phyloP scores from a whole-genome alignment of 1,140 invertebrate genomes.

The Drosophila eugracilis region DNA sequence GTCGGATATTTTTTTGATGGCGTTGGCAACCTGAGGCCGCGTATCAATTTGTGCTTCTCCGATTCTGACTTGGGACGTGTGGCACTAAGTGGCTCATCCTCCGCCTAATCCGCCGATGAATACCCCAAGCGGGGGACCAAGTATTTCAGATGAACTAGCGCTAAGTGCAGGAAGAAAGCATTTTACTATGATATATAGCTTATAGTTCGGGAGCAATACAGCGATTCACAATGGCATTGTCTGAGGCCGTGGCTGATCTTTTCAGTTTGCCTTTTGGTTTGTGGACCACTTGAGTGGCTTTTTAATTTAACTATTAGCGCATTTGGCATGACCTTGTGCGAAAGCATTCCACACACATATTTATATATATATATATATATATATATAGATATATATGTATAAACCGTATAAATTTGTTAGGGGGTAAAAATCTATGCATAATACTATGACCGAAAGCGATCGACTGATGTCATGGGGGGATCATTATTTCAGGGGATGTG shows the following conservation, averaged over 20 bases:
- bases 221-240: conserved; percentile 32
- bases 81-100: conserved; percentile 79
- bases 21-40: conserved; percentile 70
- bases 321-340: conserved; percentile 50
- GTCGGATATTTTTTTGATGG: conserved; percentile 36
- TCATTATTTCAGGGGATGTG: conserved; percentile 45
- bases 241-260: conserved; percentile 42
- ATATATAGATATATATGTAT: neutral
- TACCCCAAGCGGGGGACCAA: conserved; percentile 19
- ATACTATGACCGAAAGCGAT: conserved; percentile 33
- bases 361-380: neutral
- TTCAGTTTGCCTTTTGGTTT: conserved; percentile 25
- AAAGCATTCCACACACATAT: conserved; percentile 16
- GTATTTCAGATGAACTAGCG: conserved; percentile 34
- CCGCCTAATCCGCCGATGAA: conserved; percentile 36
- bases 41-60: conserved; percentile 62
- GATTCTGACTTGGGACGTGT: conserved; percentile 68
- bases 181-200: conserved; percentile 69
- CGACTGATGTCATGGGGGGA: conserved; percentile 68
- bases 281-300: conserved; percentile 62
- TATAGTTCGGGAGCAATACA: conserved; percentile 18
- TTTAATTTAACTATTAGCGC: conserved; percentile 66
- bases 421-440: conserved; percentile 15
- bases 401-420: conserved; percentile 10
- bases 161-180: conserved; percentile 80